Base-by-base conservation (phyloP, 1,140 invertebrate species). In the Zaprionus ghesquierei region DNA sequence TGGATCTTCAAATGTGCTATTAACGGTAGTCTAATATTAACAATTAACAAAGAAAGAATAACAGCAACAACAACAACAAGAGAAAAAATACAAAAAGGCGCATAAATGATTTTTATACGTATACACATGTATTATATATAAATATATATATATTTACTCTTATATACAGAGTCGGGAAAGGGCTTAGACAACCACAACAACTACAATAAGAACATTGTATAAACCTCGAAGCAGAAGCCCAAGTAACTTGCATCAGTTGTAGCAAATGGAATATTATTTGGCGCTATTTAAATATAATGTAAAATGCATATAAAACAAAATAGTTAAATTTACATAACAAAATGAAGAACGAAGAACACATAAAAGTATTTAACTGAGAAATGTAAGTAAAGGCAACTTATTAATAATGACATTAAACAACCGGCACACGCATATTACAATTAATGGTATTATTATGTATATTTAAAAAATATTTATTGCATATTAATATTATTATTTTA, bases 261-360 rank as follows among this genome's bases (percentile, higher is more conserved):
- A 89, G 82, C 69, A 89, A 87, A 87, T 87, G 79, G 29, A 89
- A 89, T 79, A 82, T 89, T 79, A 87, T 76, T 89, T 87, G 84
- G 76, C 84, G 82, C 84, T 87, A 87, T 82, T 89, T 73, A 82
- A 73, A 77, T 74, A 51, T 65, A 77, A 81, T 87, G 63, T 75
- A 87, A 87, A 70, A 74, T 87, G 79, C 84, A 87, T 79, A 89
- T 79, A 89, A 79, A 79, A 84, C 54, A 64, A 33, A 76, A 87
- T 87, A 87, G 82, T 89, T 87, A 79, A 87, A 87, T 87, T 89
- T 89, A 87, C 69, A 82, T 87, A 79, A 86, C 73, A 79, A 51
- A 22, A 46, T 22, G 35, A 41, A 44, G 41, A 46, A 4, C 15
- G 27, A 49, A n/a, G n/a, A 31, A 60, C 38, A 59, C 51, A 38